Evolutionary conservation across 2,113 vertebrate species (phyloP).

Genomic region (Isichthys henryi): DNA sequence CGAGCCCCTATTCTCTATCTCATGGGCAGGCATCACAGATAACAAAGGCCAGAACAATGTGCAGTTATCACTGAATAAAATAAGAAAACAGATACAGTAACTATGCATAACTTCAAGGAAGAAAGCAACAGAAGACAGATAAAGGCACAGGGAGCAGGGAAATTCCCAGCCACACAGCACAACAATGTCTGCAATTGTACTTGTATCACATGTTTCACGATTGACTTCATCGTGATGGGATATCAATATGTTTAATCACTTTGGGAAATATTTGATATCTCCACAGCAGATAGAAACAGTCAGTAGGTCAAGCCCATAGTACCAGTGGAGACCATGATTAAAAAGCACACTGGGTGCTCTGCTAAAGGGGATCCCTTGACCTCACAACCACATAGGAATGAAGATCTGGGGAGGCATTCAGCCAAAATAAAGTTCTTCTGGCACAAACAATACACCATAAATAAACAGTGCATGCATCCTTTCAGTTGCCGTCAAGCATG

Average conservation of each 20-base stretch:
- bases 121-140: neutral
- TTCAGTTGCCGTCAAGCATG: neutral
- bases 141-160: neutral
- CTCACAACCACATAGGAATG: neutral
- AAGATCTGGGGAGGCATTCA: neutral
- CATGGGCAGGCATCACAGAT: constrained; percentile 53
- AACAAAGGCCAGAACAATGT: constrained; percentile 60
- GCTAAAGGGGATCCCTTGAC: neutral
- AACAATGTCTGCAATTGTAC: neutral
- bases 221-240: neutral
- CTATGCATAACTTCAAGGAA: constrained; percentile 55
- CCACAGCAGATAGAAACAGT: neutral
- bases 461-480: neutral
- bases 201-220: neutral
- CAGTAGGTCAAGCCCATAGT: neutral
- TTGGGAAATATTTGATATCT: neutral
- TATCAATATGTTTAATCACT: neutral
- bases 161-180: neutral
- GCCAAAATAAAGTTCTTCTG: neutral
- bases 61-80: constrained; percentile 57
- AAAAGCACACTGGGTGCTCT: neutral
- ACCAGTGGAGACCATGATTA: neutral
- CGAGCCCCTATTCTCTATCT: constrained; percentile 60
- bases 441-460: neutral
- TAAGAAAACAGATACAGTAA: constrained; percentile 56